Evolutionary conservation across 1,140 invertebrate genomes (phyloP).

Genomic region (Euura saliciscinereae): DNA sequence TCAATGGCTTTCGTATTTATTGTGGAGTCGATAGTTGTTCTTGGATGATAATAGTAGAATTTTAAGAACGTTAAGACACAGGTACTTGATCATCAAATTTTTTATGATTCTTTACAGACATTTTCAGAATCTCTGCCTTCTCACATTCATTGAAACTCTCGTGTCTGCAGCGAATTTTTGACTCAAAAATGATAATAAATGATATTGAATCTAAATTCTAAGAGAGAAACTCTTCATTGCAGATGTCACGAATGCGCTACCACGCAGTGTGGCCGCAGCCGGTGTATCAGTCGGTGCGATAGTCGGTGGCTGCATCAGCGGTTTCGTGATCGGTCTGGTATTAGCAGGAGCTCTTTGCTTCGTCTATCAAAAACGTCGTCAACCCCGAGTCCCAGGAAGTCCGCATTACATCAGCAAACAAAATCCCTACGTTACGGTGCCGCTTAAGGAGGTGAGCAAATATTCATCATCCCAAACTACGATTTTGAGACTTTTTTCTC

Average conservation of each 20-base stretch:
- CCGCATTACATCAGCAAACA: conserved; percentile 83
- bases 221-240: conserved; percentile 21
- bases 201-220: not conserved
- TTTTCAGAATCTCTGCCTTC: no score
- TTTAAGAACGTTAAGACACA: no score
- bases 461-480: conserved; percentile 4
- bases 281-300: conserved; percentile 62
- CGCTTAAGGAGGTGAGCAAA: conserved; percentile 70
- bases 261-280: conserved; percentile 54
- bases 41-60: no score
- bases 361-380: conserved; percentile 54
- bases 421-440: conserved; percentile 83
- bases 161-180: not conserved
- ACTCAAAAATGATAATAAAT: not conserved
- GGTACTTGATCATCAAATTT: no score
- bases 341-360: conserved; percentile 53
- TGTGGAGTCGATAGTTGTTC: no score
- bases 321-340: conserved; percentile 56
- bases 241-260: conserved; percentile 45
- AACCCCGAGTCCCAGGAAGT: conserved; percentile 66
- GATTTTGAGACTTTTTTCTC: conserved; percentile 12
- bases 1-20: no score
- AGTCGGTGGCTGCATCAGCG: conserved; percentile 61
- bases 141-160: no score
- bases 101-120: no score